Conservation (phyloP, 2,888 invertebrate species). For the Kuschelorhynchus macadamiae region DNA sequence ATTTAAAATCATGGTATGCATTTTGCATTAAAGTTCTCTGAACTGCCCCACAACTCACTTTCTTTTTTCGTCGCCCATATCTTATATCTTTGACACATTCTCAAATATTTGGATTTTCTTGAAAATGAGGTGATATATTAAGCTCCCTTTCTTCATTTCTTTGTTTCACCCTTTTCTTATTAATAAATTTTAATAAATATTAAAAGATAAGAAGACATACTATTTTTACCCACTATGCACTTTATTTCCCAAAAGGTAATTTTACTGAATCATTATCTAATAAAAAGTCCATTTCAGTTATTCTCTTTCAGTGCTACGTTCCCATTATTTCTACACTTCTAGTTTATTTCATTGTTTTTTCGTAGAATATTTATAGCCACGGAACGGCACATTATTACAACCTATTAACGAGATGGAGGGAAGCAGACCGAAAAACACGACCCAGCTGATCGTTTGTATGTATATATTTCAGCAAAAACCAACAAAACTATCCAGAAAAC, state of each 20-base stretch:
- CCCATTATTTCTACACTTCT: neutral
- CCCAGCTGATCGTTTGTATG: slow-evolving; percentile 12
- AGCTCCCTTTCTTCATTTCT: too few relatives aligned
- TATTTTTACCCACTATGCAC: neutral
- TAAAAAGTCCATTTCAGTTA: neutral
- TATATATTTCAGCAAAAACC: slow-evolving; percentile 14
- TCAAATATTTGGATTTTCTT: too few relatives aligned
- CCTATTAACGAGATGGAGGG: slow-evolving; percentile 1
- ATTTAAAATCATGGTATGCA: too few relatives aligned
- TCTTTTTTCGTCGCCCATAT: too few relatives aligned
- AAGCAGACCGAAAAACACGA: neutral
- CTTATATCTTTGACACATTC: too few relatives aligned
- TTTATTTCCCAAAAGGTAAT: neutral
- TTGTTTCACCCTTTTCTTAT: neutral
- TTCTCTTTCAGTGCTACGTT: neutral
- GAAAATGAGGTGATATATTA: too few relatives aligned
- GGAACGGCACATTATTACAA: slow-evolving; percentile 5
- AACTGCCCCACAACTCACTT: too few relatives aligned
- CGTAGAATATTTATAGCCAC: neutral
- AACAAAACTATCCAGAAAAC: slow-evolving; percentile 29
- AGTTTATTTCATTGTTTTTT: neutral
- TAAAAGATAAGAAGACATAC: neutral
- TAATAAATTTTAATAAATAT: too few relatives aligned
- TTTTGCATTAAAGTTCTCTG: too few relatives aligned
- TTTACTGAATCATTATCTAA: neutral